A percentile compares a stretch with the other conserved stretches of the same genome.
These are phyloP conservation scores for Selenia dentaria DNA, from an alignment of 2,888 invertebrate species.

Conservation along the genomic window DNA sequence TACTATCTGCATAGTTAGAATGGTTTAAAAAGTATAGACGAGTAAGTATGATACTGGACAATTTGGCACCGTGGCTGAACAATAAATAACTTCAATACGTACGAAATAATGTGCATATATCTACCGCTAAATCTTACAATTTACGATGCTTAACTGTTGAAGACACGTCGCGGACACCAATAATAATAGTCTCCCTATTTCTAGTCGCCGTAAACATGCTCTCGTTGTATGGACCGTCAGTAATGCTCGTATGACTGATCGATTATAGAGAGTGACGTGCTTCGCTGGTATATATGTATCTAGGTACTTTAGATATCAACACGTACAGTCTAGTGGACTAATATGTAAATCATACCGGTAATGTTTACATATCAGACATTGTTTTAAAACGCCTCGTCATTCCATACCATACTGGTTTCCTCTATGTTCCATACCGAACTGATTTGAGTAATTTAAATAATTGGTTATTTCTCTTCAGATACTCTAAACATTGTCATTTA, in stretches of 20 bases:
- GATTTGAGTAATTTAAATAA: too few relatives aligned
- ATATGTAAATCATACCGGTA: too few relatives aligned
- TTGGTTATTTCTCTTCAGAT: too few relatives aligned
- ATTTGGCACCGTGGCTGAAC: conserved; percentile 45
- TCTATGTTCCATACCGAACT: too few relatives aligned
- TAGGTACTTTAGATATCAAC: too few relatives aligned
- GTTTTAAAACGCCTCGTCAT: too few relatives aligned
- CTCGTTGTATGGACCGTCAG: background rate
- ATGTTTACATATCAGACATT: too few relatives aligned
- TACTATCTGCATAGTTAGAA: too few relatives aligned
- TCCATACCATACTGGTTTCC: too few relatives aligned
- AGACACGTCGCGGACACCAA: conserved; percentile 56
- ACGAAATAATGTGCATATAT: conserved; percentile 13
- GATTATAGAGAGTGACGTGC: conserved; percentile 14
- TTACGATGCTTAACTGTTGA: conserved; percentile 53
- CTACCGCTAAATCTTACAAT: conserved; percentile 55
- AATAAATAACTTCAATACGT: conserved; percentile 43
- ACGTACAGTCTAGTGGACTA: too few relatives aligned
- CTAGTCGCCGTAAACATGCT: conserved; percentile 29
- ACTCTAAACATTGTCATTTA: too few relatives aligned
- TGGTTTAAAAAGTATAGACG: too few relatives aligned
- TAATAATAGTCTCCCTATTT: conserved; percentile 65
- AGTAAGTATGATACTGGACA: conserved; percentile 18
- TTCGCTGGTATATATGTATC: background rate
- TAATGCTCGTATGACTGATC: conserved; percentile 10